These are phyloP conservation scores for Pardosa pseudoannulata DNA, from an alignment of 2,888 invertebrate genomes.

Conservation along the genomic window DNA sequence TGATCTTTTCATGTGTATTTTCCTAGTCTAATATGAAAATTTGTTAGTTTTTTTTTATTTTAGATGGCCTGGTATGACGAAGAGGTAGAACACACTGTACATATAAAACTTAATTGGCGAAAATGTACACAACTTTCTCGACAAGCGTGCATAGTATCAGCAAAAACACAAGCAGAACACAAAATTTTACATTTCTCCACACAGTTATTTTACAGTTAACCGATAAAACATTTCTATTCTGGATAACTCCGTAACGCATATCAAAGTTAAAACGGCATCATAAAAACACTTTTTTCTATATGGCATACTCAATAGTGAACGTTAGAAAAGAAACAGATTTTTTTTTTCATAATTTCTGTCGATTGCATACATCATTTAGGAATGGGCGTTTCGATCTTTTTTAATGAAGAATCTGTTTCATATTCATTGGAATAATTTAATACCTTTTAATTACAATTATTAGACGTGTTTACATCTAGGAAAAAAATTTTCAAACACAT, in stretches of 20 bases:
- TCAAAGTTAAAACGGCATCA: not conserved
- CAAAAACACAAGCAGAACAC: not conserved
- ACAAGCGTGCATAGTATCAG: not conserved
- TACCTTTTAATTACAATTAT: too few relatives aligned
- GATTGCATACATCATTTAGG: not conserved
- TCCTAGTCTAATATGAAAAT: too few relatives aligned
- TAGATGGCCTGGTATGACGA: not conserved
- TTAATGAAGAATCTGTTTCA: not conserved
- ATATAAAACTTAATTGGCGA: not conserved
- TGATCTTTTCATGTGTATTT: too few relatives aligned
- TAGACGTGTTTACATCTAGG: too few relatives aligned
- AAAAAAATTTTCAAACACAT: too few relatives aligned
- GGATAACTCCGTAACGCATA: not conserved
- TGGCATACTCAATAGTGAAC: not conserved
- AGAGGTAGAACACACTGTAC: not conserved
- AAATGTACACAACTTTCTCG: not conserved
- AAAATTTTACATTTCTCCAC: not conserved
- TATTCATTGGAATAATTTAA: too few relatives aligned
- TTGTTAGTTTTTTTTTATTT: too few relatives aligned
- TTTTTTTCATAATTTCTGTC: not conserved
- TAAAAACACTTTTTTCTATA: conserved; percentile 1
- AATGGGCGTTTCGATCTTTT: not conserved
- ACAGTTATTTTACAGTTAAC: not conserved
- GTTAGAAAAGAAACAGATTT: not conserved
- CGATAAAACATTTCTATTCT: not conserved